Evolutionary conservation across 1,140 invertebrate genomes (phyloP).

Genomic region (Drosophila subpulchrella): DNA sequence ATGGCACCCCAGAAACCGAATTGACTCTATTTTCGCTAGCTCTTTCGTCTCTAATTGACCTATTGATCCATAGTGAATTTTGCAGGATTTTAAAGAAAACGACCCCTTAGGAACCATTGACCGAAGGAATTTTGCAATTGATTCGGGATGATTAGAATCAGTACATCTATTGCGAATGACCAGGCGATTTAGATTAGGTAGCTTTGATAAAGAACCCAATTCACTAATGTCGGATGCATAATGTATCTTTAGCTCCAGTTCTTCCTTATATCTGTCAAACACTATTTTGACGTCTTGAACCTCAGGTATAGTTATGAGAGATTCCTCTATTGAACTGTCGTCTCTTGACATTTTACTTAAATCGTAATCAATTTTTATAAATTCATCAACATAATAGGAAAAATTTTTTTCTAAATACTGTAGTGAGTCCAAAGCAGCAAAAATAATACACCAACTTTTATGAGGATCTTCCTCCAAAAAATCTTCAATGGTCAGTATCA

Average conservation of each 20-base stretch:
- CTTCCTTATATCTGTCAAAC: background rate
- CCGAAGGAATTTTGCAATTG: background rate
- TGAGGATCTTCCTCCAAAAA: accelerated
- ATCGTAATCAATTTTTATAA: too few relatives aligned
- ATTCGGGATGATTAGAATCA: too few relatives aligned
- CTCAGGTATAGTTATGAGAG: background rate
- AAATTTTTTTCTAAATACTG: background rate
- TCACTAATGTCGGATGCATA: background rate
- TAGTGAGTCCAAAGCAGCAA: background rate
- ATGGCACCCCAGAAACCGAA: background rate
- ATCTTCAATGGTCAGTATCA: background rate
- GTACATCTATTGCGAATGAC: background rate
- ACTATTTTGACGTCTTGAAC: background rate
- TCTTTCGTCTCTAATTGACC: background rate
- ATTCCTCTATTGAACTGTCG: background rate
- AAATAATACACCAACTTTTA: background rate
- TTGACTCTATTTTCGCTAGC: background rate
- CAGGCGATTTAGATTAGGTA: background rate
- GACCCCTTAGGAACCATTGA: background rate
- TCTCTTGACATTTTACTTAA: background rate
- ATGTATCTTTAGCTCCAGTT: background rate
- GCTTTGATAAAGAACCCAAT: background rate
- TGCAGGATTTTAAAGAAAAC: background rate
- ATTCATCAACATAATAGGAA: too few relatives aligned
- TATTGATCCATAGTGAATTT: background rate